phyloP scores from a whole-genome alignment of 2,113 vertebrate genomes.

The Oryzias curvinotus region DNA sequence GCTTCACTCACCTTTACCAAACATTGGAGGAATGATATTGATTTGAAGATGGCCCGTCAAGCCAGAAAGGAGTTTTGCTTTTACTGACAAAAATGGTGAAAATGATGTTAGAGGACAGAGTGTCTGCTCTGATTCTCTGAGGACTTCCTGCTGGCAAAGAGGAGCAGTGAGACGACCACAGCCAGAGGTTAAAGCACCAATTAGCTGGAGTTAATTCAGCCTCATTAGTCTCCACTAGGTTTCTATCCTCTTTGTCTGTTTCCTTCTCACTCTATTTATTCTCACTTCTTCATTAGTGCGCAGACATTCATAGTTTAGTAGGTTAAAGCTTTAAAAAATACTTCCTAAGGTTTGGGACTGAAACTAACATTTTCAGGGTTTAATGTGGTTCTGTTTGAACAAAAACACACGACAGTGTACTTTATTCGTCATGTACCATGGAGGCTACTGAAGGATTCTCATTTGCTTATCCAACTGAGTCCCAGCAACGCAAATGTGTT shows the following conservation, averaged over 20 bases:
- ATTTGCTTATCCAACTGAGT: too few species aligned
- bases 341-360: too few species aligned
- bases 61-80: neutral
- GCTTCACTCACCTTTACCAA: too few species aligned
- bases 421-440: too few species aligned
- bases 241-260: slow-evolving; percentile 15
- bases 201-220: slow-evolving; percentile 67
- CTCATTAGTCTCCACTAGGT: slow-evolving; percentile 55
- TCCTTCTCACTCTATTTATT: slow-evolving; percentile 12
- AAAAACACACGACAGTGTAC: too few species aligned
- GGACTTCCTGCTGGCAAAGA: slow-evolving; percentile 45
- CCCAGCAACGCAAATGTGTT: too few species aligned
- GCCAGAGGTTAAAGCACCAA: slow-evolving; percentile 69
- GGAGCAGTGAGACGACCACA: slow-evolving; percentile 45
- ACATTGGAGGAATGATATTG: slow-evolving; percentile 7
- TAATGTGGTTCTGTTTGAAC: too few species aligned
- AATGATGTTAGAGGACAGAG: slow-evolving; percentile 26
- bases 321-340: neutral
- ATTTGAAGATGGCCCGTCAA: slow-evolving; percentile 36
- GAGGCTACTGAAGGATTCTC: too few species aligned
- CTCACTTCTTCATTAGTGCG: slow-evolving; percentile 23
- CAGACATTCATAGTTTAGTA: slow-evolving; percentile 10
- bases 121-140: slow-evolving; percentile 39
- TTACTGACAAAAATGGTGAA: slow-evolving; percentile 7
- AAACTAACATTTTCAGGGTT: too few species aligned